These are phyloP conservation scores for Eulithis prunata DNA, from an alignment of 2,888 invertebrate genomes.

Conservation along the genomic window DNA sequence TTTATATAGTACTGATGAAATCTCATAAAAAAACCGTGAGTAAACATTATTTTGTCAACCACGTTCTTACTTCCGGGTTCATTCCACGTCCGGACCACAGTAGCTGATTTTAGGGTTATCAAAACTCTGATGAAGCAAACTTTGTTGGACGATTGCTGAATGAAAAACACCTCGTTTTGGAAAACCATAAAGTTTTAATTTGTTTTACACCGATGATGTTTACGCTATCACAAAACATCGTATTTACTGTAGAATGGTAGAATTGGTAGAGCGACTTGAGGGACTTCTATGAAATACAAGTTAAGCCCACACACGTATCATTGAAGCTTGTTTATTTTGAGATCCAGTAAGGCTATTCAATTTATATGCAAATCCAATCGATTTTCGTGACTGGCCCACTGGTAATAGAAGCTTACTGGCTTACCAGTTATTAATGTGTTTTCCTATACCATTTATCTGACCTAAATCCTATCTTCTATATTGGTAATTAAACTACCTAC, in stretches of 20 bases:
- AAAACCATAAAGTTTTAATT: no score
- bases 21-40: no score
- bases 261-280: not conserved
- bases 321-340: conserved; percentile 15
- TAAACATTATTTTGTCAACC: no score
- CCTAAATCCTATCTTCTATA: conserved; percentile 4
- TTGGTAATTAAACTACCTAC: not conserved
- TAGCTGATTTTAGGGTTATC: no score
- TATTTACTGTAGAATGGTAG: not conserved
- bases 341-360: conserved; percentile 17
- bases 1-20: no score
- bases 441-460: conserved; percentile 24
- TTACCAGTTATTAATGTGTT: conserved; percentile 19
- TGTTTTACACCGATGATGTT: no score
- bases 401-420: conserved; percentile 22
- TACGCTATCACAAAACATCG: no score
- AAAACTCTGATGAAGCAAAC: no score
- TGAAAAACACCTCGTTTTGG: no score
- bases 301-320: not conserved
- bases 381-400: conserved; percentile 21
- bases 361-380: conserved; percentile 25
- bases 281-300: conserved; percentile 1
- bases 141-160: no score
- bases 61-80: no score
- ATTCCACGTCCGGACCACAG: no score